phyloP scores from a whole-genome alignment of 1,140 invertebrate genomes.

The Eumaeus atala region DNA sequence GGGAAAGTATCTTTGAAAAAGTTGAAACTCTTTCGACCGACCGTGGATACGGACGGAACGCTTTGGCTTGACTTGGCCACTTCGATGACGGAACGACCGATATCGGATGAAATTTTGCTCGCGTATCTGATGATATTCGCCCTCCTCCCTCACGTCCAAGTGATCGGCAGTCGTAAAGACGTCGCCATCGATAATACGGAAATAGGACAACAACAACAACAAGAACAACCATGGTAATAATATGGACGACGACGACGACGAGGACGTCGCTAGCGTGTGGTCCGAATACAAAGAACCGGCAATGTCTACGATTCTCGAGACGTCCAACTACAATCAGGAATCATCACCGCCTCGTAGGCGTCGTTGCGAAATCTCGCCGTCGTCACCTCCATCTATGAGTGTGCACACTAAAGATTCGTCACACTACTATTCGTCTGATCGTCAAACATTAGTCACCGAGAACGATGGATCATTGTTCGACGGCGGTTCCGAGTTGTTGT shows the following conservation, averaged over 20 bases:
- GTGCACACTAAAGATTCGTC: constrained; percentile 14
- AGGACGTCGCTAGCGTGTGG: constrained; percentile 9
- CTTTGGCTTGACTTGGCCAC: constrained; percentile 11
- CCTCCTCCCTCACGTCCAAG: constrained; percentile 11
- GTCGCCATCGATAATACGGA: constrained; percentile 4
- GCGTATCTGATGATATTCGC: constrained; percentile 12
- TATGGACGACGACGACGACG: not conserved
- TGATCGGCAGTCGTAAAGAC: constrained; percentile 8
- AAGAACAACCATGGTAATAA: not conserved
- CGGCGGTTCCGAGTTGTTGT: not conserved
- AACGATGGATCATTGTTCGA: constrained; percentile 7
- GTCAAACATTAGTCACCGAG: not conserved
- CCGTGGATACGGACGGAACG: constrained; percentile 10
- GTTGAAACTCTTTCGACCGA: constrained; percentile 12
- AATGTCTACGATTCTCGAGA: not conserved
- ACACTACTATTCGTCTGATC: not conserved
- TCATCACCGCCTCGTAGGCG: too few relatives aligned
- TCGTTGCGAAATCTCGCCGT: too few relatives aligned
- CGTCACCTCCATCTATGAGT: not conserved
- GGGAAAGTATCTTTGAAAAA: constrained; percentile 11
- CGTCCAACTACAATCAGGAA: not conserved
- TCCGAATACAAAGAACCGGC: constrained; percentile 13
- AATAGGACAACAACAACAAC: not conserved
- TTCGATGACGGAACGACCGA: constrained; percentile 6
- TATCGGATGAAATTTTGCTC: constrained; percentile 9